phyloP scores from a whole-genome alignment of 2,113 vertebrate species.

The Sorex araneus region DNA sequence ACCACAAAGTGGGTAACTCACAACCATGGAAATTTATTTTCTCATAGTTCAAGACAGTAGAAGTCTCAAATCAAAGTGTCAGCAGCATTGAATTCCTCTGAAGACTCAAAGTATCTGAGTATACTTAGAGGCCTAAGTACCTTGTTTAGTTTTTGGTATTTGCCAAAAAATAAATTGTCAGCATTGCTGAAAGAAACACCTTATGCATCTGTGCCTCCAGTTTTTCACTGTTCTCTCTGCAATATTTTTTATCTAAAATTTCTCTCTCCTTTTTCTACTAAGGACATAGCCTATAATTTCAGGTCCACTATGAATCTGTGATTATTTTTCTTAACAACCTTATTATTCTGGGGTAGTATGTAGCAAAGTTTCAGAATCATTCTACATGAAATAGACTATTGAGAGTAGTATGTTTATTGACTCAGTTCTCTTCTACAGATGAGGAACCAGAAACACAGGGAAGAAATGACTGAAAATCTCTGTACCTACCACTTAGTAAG shows the following conservation, averaged over 20 bases:
- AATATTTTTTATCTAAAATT: not conserved
- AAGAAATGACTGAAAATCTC: not conserved
- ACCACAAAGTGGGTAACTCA: not conserved
- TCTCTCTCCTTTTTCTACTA: not conserved
- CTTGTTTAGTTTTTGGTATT: not conserved
- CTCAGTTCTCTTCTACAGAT: not conserved
- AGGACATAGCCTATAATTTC: not conserved
- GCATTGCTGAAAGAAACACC: not conserved
- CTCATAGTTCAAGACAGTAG: not conserved
- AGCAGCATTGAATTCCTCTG: not conserved
- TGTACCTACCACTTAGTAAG: not conserved
- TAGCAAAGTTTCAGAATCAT: not conserved
- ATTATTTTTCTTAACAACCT: constrained; percentile 27
- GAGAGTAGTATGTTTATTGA: not conserved
- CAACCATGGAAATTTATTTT: constrained; percentile 2
- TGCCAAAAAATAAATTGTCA: not conserved
- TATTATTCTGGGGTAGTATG: not conserved
- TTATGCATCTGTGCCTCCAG: not conserved
- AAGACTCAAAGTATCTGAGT: not conserved
- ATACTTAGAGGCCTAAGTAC: not conserved
- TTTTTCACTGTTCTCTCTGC: not conserved
- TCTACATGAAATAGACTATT: not conserved
- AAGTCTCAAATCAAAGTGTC: constrained; percentile 23
- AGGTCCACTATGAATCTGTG: not conserved
- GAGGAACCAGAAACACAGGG: not conserved